Evolutionary conservation across 2,888 invertebrate genomes (phyloP).

Genomic region (Rutpela maculata): DNA sequence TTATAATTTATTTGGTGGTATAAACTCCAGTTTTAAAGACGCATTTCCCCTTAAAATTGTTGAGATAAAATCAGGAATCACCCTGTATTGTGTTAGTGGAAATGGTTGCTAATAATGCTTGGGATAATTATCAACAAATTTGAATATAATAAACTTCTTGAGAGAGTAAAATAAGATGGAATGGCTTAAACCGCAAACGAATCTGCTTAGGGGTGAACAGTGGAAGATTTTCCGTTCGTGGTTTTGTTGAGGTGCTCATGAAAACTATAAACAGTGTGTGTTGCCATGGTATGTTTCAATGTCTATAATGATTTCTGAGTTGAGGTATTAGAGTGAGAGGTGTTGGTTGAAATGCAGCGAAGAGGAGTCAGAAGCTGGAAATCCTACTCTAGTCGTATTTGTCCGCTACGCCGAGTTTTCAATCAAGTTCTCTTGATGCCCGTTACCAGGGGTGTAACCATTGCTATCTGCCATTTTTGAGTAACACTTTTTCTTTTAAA

Average conservation of each 20-base stretch:
- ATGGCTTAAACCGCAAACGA: neutral
- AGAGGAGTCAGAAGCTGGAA: conserved; percentile 55
- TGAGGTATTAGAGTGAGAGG: conserved; percentile 50
- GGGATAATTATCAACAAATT: too few species aligned
- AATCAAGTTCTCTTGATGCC: conserved; percentile 72
- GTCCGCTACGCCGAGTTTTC: conserved; percentile 72
- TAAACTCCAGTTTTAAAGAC: too few species aligned
- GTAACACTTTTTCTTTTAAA: conserved; percentile 62
- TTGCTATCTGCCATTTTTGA: conserved; percentile 62
- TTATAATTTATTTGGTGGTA: too few species aligned
- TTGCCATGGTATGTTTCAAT: conserved; percentile 26
- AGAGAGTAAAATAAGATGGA: neutral
- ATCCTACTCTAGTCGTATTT: conserved; percentile 71
- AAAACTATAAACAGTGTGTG: conserved; percentile 20
- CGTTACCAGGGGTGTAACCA: conserved; percentile 64
- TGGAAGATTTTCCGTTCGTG: neutral
- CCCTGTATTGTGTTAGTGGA: too few species aligned
- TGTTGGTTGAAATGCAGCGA: conserved; percentile 47
- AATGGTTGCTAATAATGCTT: too few species aligned
- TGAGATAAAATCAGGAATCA: too few species aligned
- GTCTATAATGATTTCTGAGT: conserved; percentile 52
- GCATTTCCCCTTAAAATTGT: too few species aligned
- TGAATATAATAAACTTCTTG: too few species aligned
- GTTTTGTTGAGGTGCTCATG: neutral
- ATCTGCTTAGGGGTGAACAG: neutral